Percentiles rank a stretch among this genome's conserved stretches.
Evolutionary conservation across 2,113 vertebrate species (phyloP).

Genomic region (Eira barbara): DNA sequence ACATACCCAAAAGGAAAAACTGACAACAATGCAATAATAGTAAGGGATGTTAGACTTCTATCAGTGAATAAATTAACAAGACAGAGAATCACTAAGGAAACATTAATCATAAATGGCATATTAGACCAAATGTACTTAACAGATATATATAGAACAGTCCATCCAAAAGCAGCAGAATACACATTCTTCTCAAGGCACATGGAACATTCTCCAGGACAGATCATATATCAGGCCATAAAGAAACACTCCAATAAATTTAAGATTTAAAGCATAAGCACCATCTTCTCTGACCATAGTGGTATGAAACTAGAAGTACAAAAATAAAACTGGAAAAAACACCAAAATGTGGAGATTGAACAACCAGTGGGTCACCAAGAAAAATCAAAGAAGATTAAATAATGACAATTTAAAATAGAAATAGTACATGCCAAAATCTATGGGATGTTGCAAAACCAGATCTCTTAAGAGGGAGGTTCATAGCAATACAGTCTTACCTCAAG

Average conservation of each 20-base stretch:
- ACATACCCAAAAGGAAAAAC: background rate
- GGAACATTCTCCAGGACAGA: background rate
- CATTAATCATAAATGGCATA: background rate
- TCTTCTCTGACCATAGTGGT: background rate
- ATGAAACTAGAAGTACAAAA: background rate
- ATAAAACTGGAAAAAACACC: background rate
- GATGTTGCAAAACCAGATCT: background rate
- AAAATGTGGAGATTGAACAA: background rate
- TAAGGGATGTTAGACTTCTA: background rate
- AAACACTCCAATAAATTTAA: background rate
- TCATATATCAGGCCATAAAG: background rate
- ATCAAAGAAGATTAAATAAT: background rate
- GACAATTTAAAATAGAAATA: background rate
- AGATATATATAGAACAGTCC: background rate
- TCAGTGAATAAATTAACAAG: background rate
- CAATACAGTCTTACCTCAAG: background rate
- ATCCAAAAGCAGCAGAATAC: background rate
- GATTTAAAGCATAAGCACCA: background rate
- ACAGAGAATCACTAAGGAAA: background rate
- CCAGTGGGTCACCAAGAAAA: background rate
- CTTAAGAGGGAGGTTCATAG: background rate
- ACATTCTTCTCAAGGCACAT: background rate
- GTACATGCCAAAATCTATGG: background rate
- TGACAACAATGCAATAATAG: background rate
- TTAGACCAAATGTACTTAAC: background rate